Percentiles rank a stretch among this genome's conserved stretches.
phyloP scores from a whole-genome alignment of 2,797 vertebrate species.

The Sebastes iracundus region DNA sequence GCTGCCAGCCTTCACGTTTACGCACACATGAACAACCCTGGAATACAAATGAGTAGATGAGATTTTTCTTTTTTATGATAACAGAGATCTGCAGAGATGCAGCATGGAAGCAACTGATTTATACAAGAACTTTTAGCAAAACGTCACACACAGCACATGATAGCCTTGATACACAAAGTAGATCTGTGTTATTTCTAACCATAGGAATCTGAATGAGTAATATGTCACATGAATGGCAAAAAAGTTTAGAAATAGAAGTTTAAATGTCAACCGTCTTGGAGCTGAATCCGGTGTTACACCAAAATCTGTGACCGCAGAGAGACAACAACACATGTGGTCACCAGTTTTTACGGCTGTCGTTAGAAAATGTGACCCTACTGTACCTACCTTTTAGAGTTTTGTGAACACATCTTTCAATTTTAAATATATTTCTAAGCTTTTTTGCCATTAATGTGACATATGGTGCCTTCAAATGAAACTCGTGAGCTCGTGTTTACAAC shows the following conservation, averaged over 20 bases:
- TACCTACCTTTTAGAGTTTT: too few species aligned
- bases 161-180: too few species aligned
- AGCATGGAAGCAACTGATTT: background rate
- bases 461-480: too few species aligned
- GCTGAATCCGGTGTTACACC: background rate
- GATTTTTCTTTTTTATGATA: slow-evolving; percentile 7
- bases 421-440: too few species aligned
- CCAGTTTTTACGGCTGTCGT: too few species aligned
- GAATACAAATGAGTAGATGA: slow-evolving; percentile 44
- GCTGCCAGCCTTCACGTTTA: slow-evolving; percentile 9
- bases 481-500: too few species aligned
- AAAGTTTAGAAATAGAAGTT: background rate
- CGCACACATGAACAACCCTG: background rate
- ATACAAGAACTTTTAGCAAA: background rate
- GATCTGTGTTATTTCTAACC: too few species aligned
- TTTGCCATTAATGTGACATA: too few species aligned
- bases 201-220: background rate
- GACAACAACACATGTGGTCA: too few species aligned
- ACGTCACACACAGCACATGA: background rate
- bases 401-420: too few species aligned
- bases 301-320: too few species aligned
- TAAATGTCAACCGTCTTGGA: background rate
- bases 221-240: background rate
- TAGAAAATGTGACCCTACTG: too few species aligned
- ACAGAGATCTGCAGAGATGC: slow-evolving; percentile 32